Evolutionary conservation across 2,113 vertebrate species (phyloP), one percentile per base, ranked within the genome.

Genomic region (Gopherus flavomarginatus): DNA sequence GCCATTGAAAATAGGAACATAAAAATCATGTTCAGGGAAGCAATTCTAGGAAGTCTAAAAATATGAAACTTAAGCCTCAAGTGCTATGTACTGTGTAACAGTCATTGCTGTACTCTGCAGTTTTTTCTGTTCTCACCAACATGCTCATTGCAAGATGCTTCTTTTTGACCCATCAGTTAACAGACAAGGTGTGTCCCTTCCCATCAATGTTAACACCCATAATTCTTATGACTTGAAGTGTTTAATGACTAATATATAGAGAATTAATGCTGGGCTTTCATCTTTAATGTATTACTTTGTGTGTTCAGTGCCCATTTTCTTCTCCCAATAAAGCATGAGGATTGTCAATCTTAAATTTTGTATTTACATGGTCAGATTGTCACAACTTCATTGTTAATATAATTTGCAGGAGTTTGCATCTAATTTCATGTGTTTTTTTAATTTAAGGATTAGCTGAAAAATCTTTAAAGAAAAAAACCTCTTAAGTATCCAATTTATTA

Each of bases 21-120:
- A 78, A 79, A 57, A 56, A 22, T 72, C 27, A 0, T 17, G 94
- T 19, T 72, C 5, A 17, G 5, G 27, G 88, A 80, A 38, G 21
- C 31, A 31, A 0, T 86, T 86, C 42, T 27, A 26, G 90, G 83
- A 56, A 90, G 11, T 21, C 62, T 49, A 69, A 77, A 78, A 47
- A 78, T 11, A 21, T 52, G 11, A 52, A 85, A 92, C 47, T 44
- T 38, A 29, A 89, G 69, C 42, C 57, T 12, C 11, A 6, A 86
- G 52, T 91, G 72, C 92, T 92, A 81, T 79, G 86, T 75, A 93
- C 75, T 95, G 75, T 88, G 86, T 88, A 90, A 69, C 89, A 92
- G 11, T 49, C 26, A 8, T 77, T 78, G 11, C 56, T 93, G 47
- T 19, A 16, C n/a, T 93, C 78, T 79, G 24, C 42, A 53, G 83